Evolutionary conservation across 1,140 invertebrate genomes (phyloP), one percentile per base, ranked within the genome.

Genomic region (Eupristina koningsbergeri): DNA sequence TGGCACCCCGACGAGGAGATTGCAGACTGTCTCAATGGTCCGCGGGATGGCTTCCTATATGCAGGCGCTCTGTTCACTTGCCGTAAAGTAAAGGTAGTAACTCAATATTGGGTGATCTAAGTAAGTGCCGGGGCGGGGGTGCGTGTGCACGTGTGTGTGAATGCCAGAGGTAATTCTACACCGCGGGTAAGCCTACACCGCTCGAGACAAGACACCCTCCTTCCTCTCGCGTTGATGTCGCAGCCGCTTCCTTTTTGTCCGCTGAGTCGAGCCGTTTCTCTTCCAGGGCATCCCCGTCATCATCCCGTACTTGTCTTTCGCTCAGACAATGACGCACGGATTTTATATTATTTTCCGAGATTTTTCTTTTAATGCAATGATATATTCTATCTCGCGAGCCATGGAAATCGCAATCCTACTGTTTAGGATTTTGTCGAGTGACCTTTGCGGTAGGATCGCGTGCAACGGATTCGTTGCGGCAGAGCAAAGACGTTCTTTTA

Each of bases 21-120:
- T 26, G 61, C 86, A 89, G 89, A 92, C 92, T 92, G 92, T 91
- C 90, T 87, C 90, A 89, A 86, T 86, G 87, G 88, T 87, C 88
- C 88, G 90, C 91, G 87, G 58, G 90, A 92, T 92, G 91, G 92
- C 91, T 92, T 92, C 91, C 92, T 93, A 93, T 93, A 92, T 92
- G 91, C 92, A 89, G 92, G 91, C 91, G 90, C 89, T 89, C 90
- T 92, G 91, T 92, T 92, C 92, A 92, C 90, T 92, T 92, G 91
- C 88, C 92, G 91, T 92, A 92, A 93, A 92, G 91, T 90, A 91
- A 92, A 92, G 91, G 36, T 26, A 36, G 92, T 93, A 93, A 93
- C 90, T 91, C 90, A 92, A 93, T 92, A 92, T 92, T 91, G 90
- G 89, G 90, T 87, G 39, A 41, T 63, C 58, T 29, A 26, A 15